phyloP scores from a whole-genome alignment of 2,797 vertebrate genomes.

The Pangasius djambal region DNA sequence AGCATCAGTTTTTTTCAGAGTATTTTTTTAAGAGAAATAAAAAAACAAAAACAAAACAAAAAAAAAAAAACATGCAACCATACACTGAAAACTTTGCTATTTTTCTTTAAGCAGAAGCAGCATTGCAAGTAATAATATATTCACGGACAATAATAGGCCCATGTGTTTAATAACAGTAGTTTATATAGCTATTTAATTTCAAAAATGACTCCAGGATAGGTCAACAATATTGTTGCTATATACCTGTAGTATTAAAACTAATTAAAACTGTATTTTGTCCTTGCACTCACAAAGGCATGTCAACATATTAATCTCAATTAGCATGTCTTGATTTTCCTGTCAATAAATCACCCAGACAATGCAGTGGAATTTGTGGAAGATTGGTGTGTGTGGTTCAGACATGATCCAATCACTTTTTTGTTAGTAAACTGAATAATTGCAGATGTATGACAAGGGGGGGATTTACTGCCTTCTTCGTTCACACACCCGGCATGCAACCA shows the following conservation, averaged over 20 bases:
- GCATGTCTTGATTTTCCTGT: constrained; percentile 21
- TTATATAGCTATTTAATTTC: background rate
- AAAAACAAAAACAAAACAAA: background rate
- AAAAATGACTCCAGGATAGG: background rate
- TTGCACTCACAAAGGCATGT: background rate
- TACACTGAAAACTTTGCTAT: background rate
- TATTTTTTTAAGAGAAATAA: background rate
- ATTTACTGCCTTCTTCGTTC: constrained; percentile 32
- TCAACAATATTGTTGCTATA: background rate
- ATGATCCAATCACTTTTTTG: constrained; percentile 22
- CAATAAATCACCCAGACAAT: constrained; percentile 27
- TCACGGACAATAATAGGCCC: background rate
- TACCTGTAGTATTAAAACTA: background rate
- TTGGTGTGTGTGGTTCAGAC: constrained; percentile 29
- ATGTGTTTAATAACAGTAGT: background rate
- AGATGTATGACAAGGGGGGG: constrained; percentile 24
- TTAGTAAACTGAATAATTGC: constrained; percentile 25
- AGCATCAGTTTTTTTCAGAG: background rate
- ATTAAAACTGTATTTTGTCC: background rate
- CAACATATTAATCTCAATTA: constrained; percentile 36
- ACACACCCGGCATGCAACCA: constrained; percentile 27
- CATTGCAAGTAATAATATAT: background rate
- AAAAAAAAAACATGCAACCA: no score
- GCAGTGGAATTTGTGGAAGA: constrained; percentile 20
- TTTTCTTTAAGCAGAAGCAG: background rate